Conservation (phyloP, 1,140 invertebrate genomes). For the Drosophila sproati region DNA sequence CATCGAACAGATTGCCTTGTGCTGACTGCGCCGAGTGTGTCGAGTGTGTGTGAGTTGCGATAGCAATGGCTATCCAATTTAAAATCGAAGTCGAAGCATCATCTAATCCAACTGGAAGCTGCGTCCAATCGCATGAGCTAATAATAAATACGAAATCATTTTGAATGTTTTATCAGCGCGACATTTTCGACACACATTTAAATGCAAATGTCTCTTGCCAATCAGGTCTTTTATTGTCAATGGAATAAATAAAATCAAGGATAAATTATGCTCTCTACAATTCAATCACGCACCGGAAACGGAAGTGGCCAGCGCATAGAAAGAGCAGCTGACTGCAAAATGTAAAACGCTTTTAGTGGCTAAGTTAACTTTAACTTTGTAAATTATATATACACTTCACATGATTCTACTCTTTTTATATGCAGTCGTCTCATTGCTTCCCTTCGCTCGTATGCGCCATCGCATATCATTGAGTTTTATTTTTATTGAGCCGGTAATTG, state of each 20-base stretch:
- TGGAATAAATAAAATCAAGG: conserved; percentile 62
- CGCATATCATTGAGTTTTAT: conserved; percentile 77
- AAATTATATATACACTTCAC: conserved; percentile 42
- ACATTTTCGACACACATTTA: conserved; percentile 43
- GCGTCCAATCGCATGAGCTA: conserved; percentile 15
- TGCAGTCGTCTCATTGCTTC: conserved; percentile 1
- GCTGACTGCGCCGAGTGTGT: conserved; percentile 28
- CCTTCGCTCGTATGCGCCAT: conserved; percentile 60
- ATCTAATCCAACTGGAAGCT: not conserved
- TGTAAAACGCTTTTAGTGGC: conserved; percentile 42
- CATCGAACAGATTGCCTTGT: conserved; percentile 55
- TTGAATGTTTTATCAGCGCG: conserved; percentile 8
- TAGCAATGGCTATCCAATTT: conserved; percentile 25
- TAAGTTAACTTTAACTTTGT: conserved; percentile 36
- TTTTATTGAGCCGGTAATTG: conserved; percentile 80
- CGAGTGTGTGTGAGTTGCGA: conserved; percentile 7
- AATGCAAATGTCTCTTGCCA: conserved; percentile 59
- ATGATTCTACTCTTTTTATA: not conserved
- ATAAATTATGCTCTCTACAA: conserved; percentile 64
- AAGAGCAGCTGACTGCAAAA: conserved; percentile 36
- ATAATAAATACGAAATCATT: conserved; percentile 49
- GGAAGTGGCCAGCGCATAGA: conserved; percentile 51
- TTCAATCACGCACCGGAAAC: conserved; percentile 64
- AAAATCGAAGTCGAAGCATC: not conserved
- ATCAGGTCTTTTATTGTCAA: conserved; percentile 52